Percentiles rank a stretch among this genome's conserved stretches.
phyloP scores from a whole-genome alignment of 2,113 vertebrate species.

The Petromus typicus region DNA sequence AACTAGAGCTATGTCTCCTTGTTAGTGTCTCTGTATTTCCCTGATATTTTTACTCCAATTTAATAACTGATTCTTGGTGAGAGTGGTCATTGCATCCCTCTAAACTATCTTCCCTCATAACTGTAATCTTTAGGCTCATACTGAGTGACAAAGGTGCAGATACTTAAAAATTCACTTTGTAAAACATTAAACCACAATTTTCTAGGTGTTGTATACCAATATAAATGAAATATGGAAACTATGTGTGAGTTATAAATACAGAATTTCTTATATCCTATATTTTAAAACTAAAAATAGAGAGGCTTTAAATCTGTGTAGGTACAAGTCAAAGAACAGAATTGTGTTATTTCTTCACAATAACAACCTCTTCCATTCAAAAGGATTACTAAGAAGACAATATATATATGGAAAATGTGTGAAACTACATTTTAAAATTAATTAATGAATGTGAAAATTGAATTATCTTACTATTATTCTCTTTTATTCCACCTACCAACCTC shows the following conservation, averaged over 20 bases:
- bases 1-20: neutral
- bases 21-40: neutral
- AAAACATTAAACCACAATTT: neutral
- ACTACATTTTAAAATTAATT: too few species aligned
- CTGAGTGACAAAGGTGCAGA: neutral
- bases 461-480: neutral
- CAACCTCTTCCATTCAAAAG: neutral
- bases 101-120: neutral
- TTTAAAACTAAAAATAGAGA: neutral
- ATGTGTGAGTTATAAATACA: neutral
- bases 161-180: neutral
- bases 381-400: neutral
- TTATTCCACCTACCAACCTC: neutral
- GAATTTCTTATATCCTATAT: neutral
- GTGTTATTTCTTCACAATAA: neutral
- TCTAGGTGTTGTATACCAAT: neutral
- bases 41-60: neutral
- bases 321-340: neutral
- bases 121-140: neutral
- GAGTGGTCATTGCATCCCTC: neutral
- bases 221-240: neutral
- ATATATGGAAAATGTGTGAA: neutral
- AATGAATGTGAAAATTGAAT: neutral
- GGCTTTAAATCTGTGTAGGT: neutral
- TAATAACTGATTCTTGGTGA: neutral